phyloP scores from a whole-genome alignment of 1,140 invertebrate species.

The Homalodisca vitripennis region DNA sequence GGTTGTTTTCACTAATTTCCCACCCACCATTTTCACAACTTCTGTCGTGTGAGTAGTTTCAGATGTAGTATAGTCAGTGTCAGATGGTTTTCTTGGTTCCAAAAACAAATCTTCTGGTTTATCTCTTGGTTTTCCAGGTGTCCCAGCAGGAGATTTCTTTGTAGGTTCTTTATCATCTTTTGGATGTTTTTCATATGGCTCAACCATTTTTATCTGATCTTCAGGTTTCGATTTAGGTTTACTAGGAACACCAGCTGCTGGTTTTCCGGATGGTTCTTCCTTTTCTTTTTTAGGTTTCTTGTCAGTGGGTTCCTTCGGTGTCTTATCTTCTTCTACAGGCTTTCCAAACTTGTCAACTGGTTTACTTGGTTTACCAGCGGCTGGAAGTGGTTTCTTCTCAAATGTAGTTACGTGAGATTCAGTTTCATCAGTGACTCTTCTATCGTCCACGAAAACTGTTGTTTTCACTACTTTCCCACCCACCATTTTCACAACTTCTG shows the following conservation, averaged over 20 bases:
- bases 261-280: background rate
- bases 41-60: slow-evolving; percentile 4
- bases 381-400: background rate
- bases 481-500: slow-evolving; percentile 34
- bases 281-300: background rate
- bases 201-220: background rate
- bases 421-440: background rate
- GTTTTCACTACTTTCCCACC: slow-evolving; percentile 37
- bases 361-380: slow-evolving; percentile 24
- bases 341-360: slow-evolving; percentile 17
- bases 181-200: background rate
- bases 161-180: background rate
- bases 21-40: slow-evolving; percentile 37
- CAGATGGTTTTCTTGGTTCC: background rate
- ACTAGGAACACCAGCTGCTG: slow-evolving; percentile 1
- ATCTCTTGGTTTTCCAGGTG: background rate
- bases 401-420: background rate
- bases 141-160: slow-evolving; percentile 1
- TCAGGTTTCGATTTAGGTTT: slow-evolving; percentile 10
- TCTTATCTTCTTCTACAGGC: background rate
- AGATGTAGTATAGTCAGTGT: background rate
- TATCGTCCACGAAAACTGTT: slow-evolving; percentile 9
- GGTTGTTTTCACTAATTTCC: slow-evolving; percentile 32
- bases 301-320: background rate
- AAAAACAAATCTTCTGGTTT: slow-evolving; percentile 23